Conservation (phyloP, 2,888 invertebrate species). For the Pteria penguin region DNA sequence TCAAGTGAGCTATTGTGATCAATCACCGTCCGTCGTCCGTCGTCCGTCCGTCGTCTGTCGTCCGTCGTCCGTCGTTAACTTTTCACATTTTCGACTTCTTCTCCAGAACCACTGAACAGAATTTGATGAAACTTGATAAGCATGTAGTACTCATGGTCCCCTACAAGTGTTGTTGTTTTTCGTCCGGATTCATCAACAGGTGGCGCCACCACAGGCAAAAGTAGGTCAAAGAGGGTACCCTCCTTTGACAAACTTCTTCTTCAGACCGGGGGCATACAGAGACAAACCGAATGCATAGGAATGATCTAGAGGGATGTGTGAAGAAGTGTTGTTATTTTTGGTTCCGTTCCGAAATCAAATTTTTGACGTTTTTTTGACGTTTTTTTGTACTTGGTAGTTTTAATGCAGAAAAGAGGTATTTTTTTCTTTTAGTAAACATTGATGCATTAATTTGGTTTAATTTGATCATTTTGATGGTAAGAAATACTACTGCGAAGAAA, state of each 20-base stretch:
- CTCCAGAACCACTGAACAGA: background rate
- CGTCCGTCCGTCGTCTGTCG: background rate
- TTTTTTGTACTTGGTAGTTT: background rate
- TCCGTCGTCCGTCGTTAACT: background rate
- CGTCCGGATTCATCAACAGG: background rate
- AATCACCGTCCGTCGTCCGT: background rate
- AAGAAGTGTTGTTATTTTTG: background rate
- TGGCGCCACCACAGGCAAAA: background rate
- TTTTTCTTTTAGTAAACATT: too few species aligned
- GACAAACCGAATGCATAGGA: background rate
- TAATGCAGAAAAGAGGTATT: too few species aligned
- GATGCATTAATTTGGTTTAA: too few species aligned
- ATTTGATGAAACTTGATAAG: background rate
- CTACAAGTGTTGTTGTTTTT: background rate
- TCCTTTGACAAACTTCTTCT: background rate
- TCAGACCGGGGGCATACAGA: background rate
- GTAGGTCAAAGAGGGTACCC: background rate
- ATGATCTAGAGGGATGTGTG: background rate
- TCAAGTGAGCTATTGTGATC: background rate
- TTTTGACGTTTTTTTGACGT: background rate
- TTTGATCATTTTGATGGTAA: too few species aligned
- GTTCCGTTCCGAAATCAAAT: background rate
- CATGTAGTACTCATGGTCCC: background rate
- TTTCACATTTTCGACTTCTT: background rate
- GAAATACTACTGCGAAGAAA: too few species aligned